A percentile compares a stretch with the other conserved stretches of the same genome.
Evolutionary conservation across 2,113 vertebrate species (phyloP).

Genomic region (Dromas ardeola): DNA sequence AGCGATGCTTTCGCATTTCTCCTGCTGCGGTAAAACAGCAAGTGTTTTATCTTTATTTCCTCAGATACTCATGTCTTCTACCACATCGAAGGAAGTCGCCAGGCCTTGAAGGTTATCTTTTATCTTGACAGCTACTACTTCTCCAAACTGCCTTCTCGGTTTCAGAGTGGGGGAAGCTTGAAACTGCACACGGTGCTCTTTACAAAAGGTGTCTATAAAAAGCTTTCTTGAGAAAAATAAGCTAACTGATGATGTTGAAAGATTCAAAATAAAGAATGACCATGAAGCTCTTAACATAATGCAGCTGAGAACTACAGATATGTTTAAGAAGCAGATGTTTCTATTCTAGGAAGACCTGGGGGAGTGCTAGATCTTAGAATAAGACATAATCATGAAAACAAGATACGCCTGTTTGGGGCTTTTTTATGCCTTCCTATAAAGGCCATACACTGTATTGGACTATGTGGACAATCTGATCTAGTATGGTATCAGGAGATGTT

Average conservation of each 20-base stretch:
- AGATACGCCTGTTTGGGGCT: background rate
- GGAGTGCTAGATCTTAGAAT: background rate
- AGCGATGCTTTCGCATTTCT: background rate
- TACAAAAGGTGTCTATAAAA: constrained; percentile 83
- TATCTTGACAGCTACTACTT: constrained; percentile 95
- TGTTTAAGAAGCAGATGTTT: background rate
- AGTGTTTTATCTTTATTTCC: constrained; percentile 48
- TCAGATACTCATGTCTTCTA: constrained; percentile 90
- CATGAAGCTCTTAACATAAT: background rate
- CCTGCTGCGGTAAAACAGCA: background rate
- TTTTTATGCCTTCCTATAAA: background rate
- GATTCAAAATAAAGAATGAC: background rate
- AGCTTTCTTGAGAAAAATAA: constrained; percentile 30
- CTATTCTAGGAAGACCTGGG: background rate
- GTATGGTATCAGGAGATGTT: background rate
- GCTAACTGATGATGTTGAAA: background rate
- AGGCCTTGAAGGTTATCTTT: constrained; percentile 89
- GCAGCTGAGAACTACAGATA: background rate
- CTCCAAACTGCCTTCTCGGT: constrained; percentile 89
- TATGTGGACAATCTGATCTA: background rate
- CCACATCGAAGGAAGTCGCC: constrained; percentile 94
- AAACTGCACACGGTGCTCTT: constrained; percentile 92
- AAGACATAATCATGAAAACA: background rate
- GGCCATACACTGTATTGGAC: background rate
- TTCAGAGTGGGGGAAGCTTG: constrained; percentile 91